These are phyloP conservation scores for Sarcophaga carnaria DNA, from an alignment of 2,888 invertebrate species.

Conservation along the genomic window DNA sequence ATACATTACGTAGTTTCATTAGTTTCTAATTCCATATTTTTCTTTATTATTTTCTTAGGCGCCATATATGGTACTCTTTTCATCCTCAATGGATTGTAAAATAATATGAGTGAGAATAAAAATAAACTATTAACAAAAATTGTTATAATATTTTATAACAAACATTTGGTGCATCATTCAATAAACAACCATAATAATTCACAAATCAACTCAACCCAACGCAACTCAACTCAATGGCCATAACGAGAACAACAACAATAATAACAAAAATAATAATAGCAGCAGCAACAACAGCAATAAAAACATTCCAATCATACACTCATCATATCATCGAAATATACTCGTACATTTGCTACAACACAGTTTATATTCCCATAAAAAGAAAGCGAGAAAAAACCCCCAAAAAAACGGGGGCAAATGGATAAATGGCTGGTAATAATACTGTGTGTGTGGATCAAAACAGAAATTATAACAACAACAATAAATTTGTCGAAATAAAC, in stretches of 20 bases:
- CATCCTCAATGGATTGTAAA: too few species aligned
- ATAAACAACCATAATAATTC: constrained; percentile 40
- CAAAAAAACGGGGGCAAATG: too few species aligned
- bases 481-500: constrained; percentile 51
- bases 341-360: background rate
- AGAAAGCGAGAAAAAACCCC: too few species aligned
- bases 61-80: too few species aligned
- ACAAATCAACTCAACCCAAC: background rate
- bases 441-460: background rate
- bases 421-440: too few species aligned
- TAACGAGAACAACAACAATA: too few species aligned
- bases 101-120: constrained; percentile 4
- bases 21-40: too few species aligned
- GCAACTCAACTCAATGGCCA: too few species aligned
- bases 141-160: background rate
- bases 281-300: background rate
- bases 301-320: constrained; percentile 12
- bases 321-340: background rate
- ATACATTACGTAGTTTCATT: too few species aligned
- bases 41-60: too few species aligned
- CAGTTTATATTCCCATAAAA: too few species aligned
- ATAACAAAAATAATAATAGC: too few species aligned
- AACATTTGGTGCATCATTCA: constrained; percentile 23
- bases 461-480: constrained; percentile 31
- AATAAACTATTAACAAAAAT: constrained; percentile 7